Percentiles rank a stretch among this genome's conserved stretches.
These are phyloP conservation scores for Rattus rattus DNA, from an alignment of 2,113 vertebrate species.

Conservation along the genomic window DNA sequence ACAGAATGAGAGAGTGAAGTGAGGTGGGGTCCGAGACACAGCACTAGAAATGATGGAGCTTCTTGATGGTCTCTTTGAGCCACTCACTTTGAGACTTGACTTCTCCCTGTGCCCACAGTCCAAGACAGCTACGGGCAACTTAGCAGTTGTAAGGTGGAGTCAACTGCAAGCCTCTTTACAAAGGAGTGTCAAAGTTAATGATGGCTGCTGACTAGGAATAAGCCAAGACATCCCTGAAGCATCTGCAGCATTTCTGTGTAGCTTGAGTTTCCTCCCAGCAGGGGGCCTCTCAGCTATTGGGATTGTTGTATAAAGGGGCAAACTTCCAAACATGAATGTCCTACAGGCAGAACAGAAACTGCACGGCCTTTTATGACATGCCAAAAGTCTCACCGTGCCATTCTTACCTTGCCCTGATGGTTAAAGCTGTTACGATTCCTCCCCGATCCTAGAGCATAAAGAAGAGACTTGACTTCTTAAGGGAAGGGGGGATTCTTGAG, in stretches of 20 bases:
- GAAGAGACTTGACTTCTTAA: neutral
- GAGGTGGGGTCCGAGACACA: neutral
- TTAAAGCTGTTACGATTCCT: neutral
- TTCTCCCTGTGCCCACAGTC: neutral
- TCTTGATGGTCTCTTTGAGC: neutral
- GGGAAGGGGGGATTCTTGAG: neutral
- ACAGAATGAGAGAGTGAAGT: neutral
- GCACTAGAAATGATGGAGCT: neutral
- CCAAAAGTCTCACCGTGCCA: neutral
- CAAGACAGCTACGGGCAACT: neutral
- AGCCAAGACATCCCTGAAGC: neutral
- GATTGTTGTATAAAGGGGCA: neutral
- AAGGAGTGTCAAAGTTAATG: accelerated
- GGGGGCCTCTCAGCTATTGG: neutral
- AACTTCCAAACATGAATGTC: neutral
- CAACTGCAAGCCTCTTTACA: neutral
- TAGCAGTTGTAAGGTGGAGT: neutral
- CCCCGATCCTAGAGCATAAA: neutral
- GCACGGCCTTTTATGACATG: neutral
- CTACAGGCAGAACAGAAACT: neutral
- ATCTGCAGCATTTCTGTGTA: neutral
- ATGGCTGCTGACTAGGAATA: neutral
- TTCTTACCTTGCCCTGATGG: neutral
- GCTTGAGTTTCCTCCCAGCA: neutral
- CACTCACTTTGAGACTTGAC: neutral